A percentile compares a stretch with the other conserved stretches of the same genome.
These are phyloP conservation scores for Drosophila jambulina DNA, from an alignment of 1,140 invertebrate species.

Conservation along the genomic window DNA sequence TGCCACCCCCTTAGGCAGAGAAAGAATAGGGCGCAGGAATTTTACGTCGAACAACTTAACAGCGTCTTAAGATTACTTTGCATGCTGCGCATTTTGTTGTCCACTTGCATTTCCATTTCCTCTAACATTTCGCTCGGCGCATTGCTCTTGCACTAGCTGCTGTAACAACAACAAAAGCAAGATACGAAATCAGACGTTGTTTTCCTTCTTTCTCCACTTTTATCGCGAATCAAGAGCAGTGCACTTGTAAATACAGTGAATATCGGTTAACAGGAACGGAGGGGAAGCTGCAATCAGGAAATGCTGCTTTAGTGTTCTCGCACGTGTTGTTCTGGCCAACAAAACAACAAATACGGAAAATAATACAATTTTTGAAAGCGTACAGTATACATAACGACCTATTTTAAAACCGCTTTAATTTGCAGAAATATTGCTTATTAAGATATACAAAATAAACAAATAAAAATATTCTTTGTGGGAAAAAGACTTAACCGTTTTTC, in stretches of 20 bases:
- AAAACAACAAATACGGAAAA: neutral
- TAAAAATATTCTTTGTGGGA: neutral
- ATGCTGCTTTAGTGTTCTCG: neutral
- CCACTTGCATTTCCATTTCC: slow-evolving; percentile 6
- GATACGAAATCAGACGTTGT: slow-evolving; percentile 32
- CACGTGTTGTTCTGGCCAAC: neutral
- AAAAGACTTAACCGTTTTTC: neutral
- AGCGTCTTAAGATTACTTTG: slow-evolving; percentile 36
- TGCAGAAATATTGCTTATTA: neutral
- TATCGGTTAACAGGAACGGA: neutral
- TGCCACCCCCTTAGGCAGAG: slow-evolving; percentile 18
- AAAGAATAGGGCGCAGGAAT: slow-evolving; percentile 50
- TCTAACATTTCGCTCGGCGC: slow-evolving; percentile 10
- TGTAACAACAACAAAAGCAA: slow-evolving; percentile 7
- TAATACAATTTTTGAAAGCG: neutral
- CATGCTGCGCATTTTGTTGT: slow-evolving; percentile 29
- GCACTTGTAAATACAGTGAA: slow-evolving; percentile 20
- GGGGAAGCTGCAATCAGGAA: slow-evolving; percentile 2
- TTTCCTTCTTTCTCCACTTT: slow-evolving; percentile 48
- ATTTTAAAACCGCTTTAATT: neutral
- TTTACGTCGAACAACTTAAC: slow-evolving; percentile 37
- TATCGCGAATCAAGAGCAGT: slow-evolving; percentile 53
- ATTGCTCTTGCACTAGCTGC: slow-evolving; percentile 9
- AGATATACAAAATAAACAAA: neutral
- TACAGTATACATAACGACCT: neutral